These are phyloP conservation scores for Noturus placidus DNA, from an alignment of 2,113 vertebrate genomes.

Conservation along the genomic window DNA sequence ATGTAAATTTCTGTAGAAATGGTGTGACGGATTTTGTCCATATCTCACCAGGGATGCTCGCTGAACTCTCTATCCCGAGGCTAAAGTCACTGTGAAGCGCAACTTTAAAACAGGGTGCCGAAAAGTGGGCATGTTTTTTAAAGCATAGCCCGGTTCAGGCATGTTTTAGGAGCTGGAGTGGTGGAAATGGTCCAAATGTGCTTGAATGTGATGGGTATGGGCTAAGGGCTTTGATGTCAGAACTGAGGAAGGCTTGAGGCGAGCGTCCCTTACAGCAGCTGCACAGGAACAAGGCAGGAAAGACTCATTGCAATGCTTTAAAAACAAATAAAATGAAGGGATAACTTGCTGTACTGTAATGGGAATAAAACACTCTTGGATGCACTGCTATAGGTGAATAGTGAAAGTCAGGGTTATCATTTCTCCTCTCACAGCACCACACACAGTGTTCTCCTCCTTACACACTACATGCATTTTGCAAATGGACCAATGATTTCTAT, in stretches of 20 bases:
- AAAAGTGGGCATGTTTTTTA: background rate
- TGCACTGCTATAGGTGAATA: background rate
- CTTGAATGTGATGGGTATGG: background rate
- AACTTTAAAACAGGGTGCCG: background rate
- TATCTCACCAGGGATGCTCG: background rate
- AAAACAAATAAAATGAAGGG: rapidly evolving
- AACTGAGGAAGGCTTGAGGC: background rate
- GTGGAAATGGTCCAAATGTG: constrained; percentile 20
- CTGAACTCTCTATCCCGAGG: background rate
- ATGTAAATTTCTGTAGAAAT: too few relatives aligned
- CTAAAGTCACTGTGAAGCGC: background rate
- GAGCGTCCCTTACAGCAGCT: constrained; percentile 51
- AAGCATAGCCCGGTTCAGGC: constrained; percentile 42
- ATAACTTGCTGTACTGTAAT: background rate
- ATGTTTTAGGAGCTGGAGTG: constrained; percentile 30
- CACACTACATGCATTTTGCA: background rate
- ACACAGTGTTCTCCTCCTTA: background rate
- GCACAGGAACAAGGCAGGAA: background rate
- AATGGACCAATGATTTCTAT: background rate
- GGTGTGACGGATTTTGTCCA: background rate
- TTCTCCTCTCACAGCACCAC: background rate
- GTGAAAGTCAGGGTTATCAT: background rate
- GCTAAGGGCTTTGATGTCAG: background rate
- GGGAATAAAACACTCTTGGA: background rate
- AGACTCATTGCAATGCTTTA: background rate